Evolutionary conservation across 2,113 vertebrate genomes (phyloP).

Genomic region (Phrynosoma blainvillii): DNA sequence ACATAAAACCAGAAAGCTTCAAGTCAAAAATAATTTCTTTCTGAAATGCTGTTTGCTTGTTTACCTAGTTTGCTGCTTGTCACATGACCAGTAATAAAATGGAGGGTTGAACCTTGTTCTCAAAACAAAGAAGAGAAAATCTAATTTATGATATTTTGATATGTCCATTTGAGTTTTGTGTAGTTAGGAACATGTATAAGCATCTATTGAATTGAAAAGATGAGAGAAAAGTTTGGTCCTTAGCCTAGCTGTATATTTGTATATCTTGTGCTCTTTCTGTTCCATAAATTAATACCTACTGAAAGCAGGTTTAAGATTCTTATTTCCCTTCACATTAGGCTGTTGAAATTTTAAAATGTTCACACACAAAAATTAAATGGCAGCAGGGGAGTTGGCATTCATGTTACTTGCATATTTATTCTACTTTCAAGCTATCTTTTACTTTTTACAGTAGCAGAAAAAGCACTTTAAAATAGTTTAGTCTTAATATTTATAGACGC

Average conservation of each 20-base stretch:
- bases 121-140: neutral
- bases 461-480: slow-evolving; percentile 54
- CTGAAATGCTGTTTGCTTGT: neutral
- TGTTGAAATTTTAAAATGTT: slow-evolving; percentile 14
- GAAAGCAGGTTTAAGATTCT: neutral
- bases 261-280: slow-evolving; percentile 19
- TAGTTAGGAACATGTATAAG: neutral
- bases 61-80: neutral
- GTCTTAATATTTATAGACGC: slow-evolving; percentile 61
- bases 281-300: slow-evolving; percentile 37
- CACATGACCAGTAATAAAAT: neutral
- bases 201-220: neutral
- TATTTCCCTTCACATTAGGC: slow-evolving; percentile 40
- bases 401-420: slow-evolving; percentile 30
- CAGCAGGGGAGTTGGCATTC: slow-evolving; percentile 21
- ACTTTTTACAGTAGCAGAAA: slow-evolving; percentile 43
- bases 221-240: slow-evolving; percentile 15
- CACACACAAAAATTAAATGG: neutral
- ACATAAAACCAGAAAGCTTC: neutral
- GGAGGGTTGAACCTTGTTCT: neutral
- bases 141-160: neutral
- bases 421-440: slow-evolving; percentile 16
- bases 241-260: slow-evolving; percentile 18
- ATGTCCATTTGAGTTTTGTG: neutral
- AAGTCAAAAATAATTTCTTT: neutral